phyloP scores from a whole-genome alignment of 2,113 vertebrate genomes.

The Mungos mungo region DNA sequence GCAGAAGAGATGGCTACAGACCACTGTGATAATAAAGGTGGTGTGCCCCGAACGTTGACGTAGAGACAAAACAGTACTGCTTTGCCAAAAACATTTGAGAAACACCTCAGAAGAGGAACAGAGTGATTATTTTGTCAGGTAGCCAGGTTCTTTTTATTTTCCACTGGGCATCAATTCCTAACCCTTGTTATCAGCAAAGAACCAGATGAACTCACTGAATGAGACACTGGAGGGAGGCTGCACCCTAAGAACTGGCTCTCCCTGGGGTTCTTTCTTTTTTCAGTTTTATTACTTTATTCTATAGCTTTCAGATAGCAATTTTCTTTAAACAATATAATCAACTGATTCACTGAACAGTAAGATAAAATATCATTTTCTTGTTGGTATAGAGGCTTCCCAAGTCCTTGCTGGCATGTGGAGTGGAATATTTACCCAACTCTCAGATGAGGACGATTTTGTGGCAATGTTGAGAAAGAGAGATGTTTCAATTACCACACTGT shows the following conservation, averaged over 20 bases:
- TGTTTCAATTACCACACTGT: background rate
- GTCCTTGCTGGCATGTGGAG: background rate
- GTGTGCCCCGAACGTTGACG: background rate
- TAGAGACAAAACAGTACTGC: background rate
- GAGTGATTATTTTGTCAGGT: background rate
- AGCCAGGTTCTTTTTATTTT: background rate
- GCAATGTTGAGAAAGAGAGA: background rate
- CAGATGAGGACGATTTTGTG: conserved; percentile 1
- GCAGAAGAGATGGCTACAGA: background rate
- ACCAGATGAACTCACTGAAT: background rate
- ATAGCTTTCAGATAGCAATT: conserved; percentile 30
- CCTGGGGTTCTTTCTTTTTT: background rate
- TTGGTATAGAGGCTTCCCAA: background rate
- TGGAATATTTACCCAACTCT: conserved; percentile 14
- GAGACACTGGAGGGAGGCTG: background rate
- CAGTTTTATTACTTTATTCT: conserved; percentile 10
- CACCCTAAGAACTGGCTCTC: background rate
- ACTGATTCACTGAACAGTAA: conserved; percentile 48
- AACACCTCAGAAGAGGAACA: background rate
- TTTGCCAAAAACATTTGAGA: background rate
- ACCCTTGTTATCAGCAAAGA: background rate
- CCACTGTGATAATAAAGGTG: background rate
- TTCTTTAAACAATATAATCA: conserved; percentile 68
- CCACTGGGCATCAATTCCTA: background rate
- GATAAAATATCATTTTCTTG: conserved; percentile 52